Evolutionary conservation across 2,888 invertebrate species (phyloP), one percentile per base, ranked within the genome.

Genomic region (Steinernema scapterisci): DNA sequence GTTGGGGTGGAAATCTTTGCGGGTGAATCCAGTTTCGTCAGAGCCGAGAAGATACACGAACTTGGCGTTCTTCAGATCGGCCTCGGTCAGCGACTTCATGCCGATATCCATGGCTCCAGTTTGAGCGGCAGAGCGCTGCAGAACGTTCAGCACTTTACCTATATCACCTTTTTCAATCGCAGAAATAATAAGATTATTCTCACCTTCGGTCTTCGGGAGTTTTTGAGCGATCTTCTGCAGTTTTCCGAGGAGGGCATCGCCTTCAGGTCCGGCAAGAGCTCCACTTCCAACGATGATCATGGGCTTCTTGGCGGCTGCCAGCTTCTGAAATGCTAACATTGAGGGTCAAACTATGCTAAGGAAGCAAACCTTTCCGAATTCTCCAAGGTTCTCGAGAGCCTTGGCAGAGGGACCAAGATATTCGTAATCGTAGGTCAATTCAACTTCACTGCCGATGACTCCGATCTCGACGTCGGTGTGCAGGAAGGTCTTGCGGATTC

Each of bases 31-130:
- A 1, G 92, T 92, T 83, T 93, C 93, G 89, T 99, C 99, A n/a
- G 97, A 96, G 1, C 97, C 97, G 77, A 99, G 90, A 77, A 99
- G 89, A 89, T 92, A 95, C 43, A 99, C 90, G 31, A 97, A 92
- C 86, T 92, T 92, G 73, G 84, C 74, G 21, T 82, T 82, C 51
- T 82, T 82, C 78, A 85, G 86, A 72, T 81, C 75, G n/a, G 79
- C 73, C 9, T 79, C 75, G 25, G 80, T 19, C 44, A 77, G 74
- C 16, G 77, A 71, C 63, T 82, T 81, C 78, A 95, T 97, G 73
- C 99, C 99, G 79, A 97, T 89, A 90, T 99, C 99, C 75, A 97
- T 90, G 1, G 99, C 97, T 16, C 95, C 97, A 72, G 94, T 95
- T 72, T 83, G 84, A 0, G 93, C 92, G 9, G 95, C 95, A 77